These are phyloP conservation scores for Pangasius sanitwongsei DNA, from an alignment of 2,797 vertebrate genomes.

Conservation along the genomic window DNA sequence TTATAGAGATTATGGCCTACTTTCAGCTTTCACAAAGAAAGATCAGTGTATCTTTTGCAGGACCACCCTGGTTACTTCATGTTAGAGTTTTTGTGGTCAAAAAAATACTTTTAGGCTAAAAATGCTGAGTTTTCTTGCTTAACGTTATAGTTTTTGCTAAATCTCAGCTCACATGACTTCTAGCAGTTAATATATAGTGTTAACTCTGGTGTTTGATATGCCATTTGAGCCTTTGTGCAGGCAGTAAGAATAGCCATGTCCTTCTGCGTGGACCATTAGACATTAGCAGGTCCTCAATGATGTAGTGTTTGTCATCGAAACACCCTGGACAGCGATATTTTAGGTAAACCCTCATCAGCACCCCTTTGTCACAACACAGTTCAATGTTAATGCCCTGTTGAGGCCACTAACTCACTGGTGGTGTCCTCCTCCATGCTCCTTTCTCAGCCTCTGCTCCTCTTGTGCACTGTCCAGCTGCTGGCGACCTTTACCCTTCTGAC, in stretches of 20 bases:
- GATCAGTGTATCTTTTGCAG: constrained; percentile 3
- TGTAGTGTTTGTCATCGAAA: constrained; percentile 59
- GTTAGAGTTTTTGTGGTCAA: not conserved
- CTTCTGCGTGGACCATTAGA: constrained; percentile 74
- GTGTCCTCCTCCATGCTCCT: constrained; percentile 60
- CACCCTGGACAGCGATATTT: constrained; percentile 60
- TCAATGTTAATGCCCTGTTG: constrained; percentile 79
- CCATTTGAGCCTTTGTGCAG: not conserved
- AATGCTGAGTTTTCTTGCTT: not conserved
- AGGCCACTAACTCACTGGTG: constrained; percentile 60
- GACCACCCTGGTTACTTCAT: constrained; percentile 18
- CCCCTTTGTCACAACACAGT: constrained; percentile 59
- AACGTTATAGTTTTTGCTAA: not conserved
- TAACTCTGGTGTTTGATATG: not conserved
- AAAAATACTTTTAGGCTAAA: not conserved
- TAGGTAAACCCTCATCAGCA: constrained; percentile 60
- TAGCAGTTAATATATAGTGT: not conserved
- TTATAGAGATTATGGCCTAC: constrained; percentile 20
- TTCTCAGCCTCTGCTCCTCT: constrained; percentile 78
- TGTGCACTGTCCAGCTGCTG: constrained; percentile 81
- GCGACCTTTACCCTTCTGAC: constrained; percentile 74
- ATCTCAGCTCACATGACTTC: not conserved
- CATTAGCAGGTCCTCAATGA: constrained; percentile 63
- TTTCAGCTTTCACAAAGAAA: not conserved
- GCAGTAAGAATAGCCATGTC: constrained; percentile 49